Conservation (phyloP, 2,113 vertebrate genomes). For the Melospiza georgiana region DNA sequence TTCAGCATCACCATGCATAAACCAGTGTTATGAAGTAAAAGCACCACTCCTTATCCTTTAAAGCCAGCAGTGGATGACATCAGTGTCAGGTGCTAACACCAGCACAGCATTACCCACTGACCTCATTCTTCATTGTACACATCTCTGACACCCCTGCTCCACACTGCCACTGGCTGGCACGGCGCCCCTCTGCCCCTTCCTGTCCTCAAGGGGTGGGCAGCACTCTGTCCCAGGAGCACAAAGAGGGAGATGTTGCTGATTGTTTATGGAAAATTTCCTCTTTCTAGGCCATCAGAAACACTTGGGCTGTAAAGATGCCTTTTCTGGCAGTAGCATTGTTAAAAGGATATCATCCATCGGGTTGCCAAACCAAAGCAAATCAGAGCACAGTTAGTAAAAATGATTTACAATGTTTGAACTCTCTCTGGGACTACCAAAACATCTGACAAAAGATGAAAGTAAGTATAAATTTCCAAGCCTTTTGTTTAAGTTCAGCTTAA, state of each 20-base stretch:
- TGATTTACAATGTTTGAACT: neutral
- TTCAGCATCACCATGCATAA: neutral
- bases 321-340: neutral
- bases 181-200: neutral
- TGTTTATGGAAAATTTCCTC: neutral
- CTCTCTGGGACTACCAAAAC: neutral
- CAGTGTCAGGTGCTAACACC: neutral
- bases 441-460: neutral
- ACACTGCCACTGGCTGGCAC: neutral
- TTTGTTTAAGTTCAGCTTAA: neutral
- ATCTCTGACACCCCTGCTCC: neutral
- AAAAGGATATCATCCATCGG: neutral
- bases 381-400: neutral
- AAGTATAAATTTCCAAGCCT: neutral
- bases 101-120: neutral
- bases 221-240: neutral
- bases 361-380: neutral
- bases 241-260: neutral
- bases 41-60: neutral
- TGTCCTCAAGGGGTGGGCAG: neutral
- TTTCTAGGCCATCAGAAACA: neutral
- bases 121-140: neutral
- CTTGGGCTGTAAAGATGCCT: neutral
- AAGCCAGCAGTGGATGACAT: neutral
- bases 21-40: neutral